Evolutionary conservation across 2,888 invertebrate genomes (phyloP).

Genomic region (Lepidocyrtoides sp.): DNA sequence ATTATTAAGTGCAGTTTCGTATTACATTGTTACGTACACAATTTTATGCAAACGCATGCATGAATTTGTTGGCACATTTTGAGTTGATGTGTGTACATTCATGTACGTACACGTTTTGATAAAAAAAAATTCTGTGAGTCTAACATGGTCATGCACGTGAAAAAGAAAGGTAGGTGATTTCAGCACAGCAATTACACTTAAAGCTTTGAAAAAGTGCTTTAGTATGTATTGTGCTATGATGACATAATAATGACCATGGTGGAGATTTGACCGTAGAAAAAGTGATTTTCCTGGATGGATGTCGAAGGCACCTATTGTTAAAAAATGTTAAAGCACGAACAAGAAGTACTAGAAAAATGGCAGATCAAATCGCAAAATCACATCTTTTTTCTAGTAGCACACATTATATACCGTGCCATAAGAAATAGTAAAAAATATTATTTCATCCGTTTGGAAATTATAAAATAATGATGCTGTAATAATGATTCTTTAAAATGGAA

Average conservation of each 20-base stretch:
- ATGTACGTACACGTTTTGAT: not conserved
- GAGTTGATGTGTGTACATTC: not conserved
- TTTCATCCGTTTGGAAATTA: not conserved
- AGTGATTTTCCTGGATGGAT: slow-evolving; percentile 49
- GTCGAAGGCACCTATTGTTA: not conserved
- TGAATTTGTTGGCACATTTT: slow-evolving; percentile 49
- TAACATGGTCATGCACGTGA: not conserved
- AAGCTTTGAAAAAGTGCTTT: slow-evolving; percentile 13
- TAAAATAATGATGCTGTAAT: not conserved
- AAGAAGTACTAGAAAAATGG: not conserved
- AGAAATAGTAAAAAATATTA: not conserved
- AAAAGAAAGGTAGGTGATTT: slow-evolving; percentile 9
- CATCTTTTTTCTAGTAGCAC: not conserved
- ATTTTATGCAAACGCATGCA: slow-evolving; percentile 31
- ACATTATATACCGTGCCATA: too few relatives aligned
- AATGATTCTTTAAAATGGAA: not conserved
- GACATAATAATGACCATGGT: slow-evolving; percentile 41
- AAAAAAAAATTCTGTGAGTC: not conserved
- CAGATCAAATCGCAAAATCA: not conserved
- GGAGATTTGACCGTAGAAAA: slow-evolving; percentile 35
- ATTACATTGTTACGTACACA: slow-evolving; percentile 36
- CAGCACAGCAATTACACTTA: not conserved
- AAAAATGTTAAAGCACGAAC: too few relatives aligned
- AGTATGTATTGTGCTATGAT: slow-evolving; percentile 13
- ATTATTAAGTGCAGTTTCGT: slow-evolving; percentile 42